Evolutionary conservation across 92 coral and sea anemone species (phyloP), one percentile per base, ranked within the genome.

Genomic region (Chrysogorgia sp.): DNA sequence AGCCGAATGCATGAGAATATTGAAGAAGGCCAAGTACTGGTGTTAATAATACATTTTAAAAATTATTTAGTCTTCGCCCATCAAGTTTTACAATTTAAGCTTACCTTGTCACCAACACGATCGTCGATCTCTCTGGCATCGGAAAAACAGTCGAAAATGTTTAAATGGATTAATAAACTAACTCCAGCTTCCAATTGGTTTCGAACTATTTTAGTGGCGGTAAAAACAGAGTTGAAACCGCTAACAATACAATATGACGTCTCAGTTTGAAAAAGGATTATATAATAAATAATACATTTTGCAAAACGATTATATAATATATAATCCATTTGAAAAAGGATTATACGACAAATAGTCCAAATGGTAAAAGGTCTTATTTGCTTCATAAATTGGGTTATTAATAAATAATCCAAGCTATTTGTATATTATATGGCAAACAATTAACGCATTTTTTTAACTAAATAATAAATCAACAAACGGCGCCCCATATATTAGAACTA

Each of bases 271-370:
- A 2, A 64, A 64, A 24, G 71, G 71, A 64, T 64, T 64, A 26
- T 64, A 64, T 64, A 23, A 10, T 34, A 64, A 64, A 64, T 64
- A 64, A 64, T 64, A 41, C 71, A 64, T 64, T 30, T 64, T 2
- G 22, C 22, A 33, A 64, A 64, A 33, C 10, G 71, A 64, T 64
- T 64, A 31, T 64, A 0, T 64, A 34, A 3, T 64, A 64, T 31
- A 64, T 64, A 64, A 64, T 64, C 71, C 71, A 24, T 64, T 33
- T 64, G 8, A 23, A 66, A 35, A 34, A 31, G 49, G 74, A 66
- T 66, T 66, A 22, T 66, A 66, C 21, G 1, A 26, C 14, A 58
- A 26, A 58, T 58, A 58, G 23, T 58, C 64, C 64, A 58, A 15
- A 19, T 26, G 23, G 22, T 10, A 19, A 26, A 58, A 66, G 21